Evolutionary conservation across 2,113 vertebrate species (phyloP).

Genomic region (Sialia sialis): DNA sequence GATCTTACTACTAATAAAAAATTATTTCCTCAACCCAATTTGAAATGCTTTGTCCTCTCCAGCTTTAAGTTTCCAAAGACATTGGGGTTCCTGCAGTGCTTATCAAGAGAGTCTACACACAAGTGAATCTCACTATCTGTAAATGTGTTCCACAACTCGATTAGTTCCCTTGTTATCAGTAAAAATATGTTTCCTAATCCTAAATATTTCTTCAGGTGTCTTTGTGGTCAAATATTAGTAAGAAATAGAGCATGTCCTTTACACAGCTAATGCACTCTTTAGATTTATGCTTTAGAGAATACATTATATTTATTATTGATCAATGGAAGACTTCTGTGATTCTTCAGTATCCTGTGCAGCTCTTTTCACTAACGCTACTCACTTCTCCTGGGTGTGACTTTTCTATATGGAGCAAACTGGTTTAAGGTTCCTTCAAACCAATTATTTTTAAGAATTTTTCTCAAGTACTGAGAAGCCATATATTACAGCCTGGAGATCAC

Average conservation of each 20-base stretch:
- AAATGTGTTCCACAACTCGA: not conserved
- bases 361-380: not conserved
- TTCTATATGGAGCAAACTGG: not conserved
- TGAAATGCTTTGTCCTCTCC: not conserved
- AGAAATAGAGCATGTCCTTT: not conserved
- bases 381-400: not conserved
- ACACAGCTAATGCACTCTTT: not conserved
- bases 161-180: not conserved
- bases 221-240: not conserved
- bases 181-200: not conserved
- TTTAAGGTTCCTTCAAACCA: not conserved
- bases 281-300: not conserved
- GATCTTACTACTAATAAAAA: not conserved
- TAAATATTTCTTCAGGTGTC: not conserved
- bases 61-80: not conserved
- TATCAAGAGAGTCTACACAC: not conserved
- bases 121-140: not conserved
- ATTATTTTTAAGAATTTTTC: not conserved
- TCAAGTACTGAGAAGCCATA: not conserved
- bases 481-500: not conserved
- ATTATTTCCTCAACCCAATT: not conserved
- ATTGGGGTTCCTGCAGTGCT: not conserved
- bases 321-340: not conserved
- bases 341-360: not conserved
- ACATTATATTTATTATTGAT: not conserved